These are phyloP conservation scores for Romanogobio albipinnatus DNA, from an alignment of 2,113 vertebrate genomes.

Conservation along the genomic window DNA sequence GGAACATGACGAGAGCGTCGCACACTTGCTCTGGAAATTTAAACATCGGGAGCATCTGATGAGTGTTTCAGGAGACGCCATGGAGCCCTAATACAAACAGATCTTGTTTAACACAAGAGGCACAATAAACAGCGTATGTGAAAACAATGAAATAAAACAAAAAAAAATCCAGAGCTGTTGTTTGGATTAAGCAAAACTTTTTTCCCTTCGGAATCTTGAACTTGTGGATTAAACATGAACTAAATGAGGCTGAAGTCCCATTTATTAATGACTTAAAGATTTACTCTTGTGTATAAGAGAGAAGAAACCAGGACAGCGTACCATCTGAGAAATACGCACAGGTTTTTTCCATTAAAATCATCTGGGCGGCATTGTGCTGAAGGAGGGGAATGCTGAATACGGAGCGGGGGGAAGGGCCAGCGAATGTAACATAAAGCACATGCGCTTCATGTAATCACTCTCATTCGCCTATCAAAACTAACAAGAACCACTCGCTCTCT, in stretches of 20 bases:
- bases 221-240: neutral
- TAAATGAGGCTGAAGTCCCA: neutral
- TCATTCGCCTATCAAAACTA: slow-evolving; percentile 66
- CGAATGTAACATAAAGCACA: slow-evolving; percentile 72
- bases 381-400: slow-evolving; percentile 35
- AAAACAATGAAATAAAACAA: neutral
- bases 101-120: neutral
- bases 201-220: neutral
- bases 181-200: neutral
- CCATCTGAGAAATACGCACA: neutral
- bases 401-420: slow-evolving; percentile 47
- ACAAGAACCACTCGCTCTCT: slow-evolving; percentile 70
- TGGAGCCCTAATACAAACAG: slow-evolving; percentile 27
- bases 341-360: slow-evolving; percentile 31
- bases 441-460: slow-evolving; percentile 66
- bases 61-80: slow-evolving; percentile 7
- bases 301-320: neutral
- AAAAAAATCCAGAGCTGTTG: neutral
- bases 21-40: neutral
- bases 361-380: slow-evolving; percentile 37
- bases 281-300: neutral
- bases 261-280: slow-evolving; percentile 1
- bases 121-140: neutral
- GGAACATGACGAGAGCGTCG: neutral
- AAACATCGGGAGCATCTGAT: neutral